phyloP scores from a whole-genome alignment of 2,113 vertebrate genomes.

The Pogona vitticeps region DNA sequence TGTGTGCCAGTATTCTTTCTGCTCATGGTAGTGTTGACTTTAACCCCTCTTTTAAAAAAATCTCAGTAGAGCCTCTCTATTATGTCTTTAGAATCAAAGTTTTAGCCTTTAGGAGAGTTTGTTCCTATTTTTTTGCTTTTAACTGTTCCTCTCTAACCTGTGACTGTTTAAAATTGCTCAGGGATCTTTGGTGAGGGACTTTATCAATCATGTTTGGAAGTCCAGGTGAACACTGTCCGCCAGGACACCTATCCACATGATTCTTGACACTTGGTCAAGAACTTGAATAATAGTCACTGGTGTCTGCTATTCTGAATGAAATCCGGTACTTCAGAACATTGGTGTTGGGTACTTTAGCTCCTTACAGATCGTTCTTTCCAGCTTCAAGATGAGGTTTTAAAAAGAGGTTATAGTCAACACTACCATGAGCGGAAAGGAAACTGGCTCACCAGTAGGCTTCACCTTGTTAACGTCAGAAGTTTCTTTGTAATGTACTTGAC shows the following conservation, averaged over 20 bases:
- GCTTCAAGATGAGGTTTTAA: constrained; percentile 22
- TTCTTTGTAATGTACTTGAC: constrained; percentile 19
- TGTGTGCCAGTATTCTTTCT: background rate
- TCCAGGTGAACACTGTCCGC: no score
- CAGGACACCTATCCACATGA: no score
- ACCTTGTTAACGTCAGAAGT: constrained; percentile 26
- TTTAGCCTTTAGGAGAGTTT: background rate
- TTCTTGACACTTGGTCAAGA: no score
- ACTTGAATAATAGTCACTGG: background rate
- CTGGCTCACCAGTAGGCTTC: rapidly evolving
- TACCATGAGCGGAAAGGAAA: no score
- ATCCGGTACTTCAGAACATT: constrained; percentile 3
- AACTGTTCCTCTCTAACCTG: no score
- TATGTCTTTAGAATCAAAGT: background rate
- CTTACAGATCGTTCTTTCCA: rapidly evolving
- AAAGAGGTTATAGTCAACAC: no score
- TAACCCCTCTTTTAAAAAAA: background rate
- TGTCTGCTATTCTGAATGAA: background rate
- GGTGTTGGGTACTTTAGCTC: background rate
- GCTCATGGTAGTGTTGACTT: background rate
- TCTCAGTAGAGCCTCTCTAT: background rate
- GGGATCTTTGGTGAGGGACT: no score
- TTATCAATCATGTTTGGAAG: no score
- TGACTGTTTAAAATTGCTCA: no score
- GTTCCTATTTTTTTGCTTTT: no score